Conservation (phyloP, 2,888 invertebrate genomes). For the Elmis aenea region DNA sequence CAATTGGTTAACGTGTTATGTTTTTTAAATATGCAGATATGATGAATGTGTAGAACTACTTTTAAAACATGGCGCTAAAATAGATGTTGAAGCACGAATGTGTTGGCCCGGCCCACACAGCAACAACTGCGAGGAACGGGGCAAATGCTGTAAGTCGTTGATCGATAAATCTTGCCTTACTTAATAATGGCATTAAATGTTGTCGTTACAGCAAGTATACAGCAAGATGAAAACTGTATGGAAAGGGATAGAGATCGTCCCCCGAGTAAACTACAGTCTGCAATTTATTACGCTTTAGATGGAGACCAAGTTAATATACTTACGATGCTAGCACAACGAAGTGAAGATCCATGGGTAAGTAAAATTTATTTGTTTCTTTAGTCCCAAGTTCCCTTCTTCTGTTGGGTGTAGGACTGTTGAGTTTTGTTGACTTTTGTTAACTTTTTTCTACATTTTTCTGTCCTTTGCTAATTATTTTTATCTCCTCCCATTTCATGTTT, state of each 20-base stretch:
- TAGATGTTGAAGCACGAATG: constrained; percentile 68
- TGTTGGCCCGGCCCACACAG: constrained; percentile 71
- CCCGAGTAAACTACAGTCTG: constrained; percentile 58
- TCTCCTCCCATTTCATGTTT: no score
- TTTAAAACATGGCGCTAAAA: constrained; percentile 63
- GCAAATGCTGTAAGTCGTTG: constrained; percentile 53
- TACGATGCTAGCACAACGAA: constrained; percentile 60
- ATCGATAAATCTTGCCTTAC: background rate
- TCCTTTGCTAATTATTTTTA: no score
- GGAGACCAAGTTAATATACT: constrained; percentile 67
- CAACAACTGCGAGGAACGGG: constrained; percentile 64
- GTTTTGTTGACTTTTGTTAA: no score
- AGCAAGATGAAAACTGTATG: constrained; percentile 51
- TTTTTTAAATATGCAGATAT: constrained; percentile 52
- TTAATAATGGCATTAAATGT: no score
- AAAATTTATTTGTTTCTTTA: constrained; percentile 34
- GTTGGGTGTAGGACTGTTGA: no score
- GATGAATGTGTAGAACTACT: constrained; percentile 65
- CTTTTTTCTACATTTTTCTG: no score
- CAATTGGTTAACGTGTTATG: constrained; percentile 9
- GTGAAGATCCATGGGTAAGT: constrained; percentile 64
- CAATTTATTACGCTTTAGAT: constrained; percentile 67
- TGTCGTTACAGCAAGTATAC: constrained; percentile 34
- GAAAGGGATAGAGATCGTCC: constrained; percentile 43
- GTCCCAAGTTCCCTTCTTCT: no score